Evolutionary conservation across 2,113 vertebrate species (phyloP).

Genomic region (Thalassarche chlororhynchos): DNA sequence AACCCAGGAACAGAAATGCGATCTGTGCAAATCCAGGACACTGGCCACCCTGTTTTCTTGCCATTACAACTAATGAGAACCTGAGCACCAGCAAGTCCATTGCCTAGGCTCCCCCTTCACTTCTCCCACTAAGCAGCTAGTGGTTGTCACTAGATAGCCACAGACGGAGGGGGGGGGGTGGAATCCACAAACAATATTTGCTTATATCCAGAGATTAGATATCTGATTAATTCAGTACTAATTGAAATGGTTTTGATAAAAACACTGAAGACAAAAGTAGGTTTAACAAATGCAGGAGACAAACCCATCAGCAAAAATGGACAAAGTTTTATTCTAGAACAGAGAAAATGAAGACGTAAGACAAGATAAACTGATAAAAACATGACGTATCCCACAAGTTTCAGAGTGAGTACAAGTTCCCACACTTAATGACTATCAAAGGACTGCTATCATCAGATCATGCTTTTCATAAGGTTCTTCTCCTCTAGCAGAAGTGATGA

Average conservation of each 20-base stretch:
- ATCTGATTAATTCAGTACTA: background rate
- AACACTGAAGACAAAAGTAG: background rate
- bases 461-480: background rate
- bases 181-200: background rate
- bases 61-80: background rate
- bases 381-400: background rate
- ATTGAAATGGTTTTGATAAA: background rate
- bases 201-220: background rate
- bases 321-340: background rate
- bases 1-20: background rate
- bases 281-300: background rate
- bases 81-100: background rate
- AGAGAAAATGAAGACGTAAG: background rate
- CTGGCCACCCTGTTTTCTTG: background rate
- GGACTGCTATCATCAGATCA: background rate
- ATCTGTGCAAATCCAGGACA: background rate
- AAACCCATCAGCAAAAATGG: background rate
- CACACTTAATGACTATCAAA: background rate
- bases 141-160: background rate
- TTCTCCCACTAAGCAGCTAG: background rate
- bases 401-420: background rate
- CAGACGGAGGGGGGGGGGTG: accelerated
- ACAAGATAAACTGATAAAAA: background rate
- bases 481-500: background rate
- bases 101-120: background rate